phyloP scores from a whole-genome alignment of 2,113 vertebrate species.

The Dicrurus megarhynchus region DNA sequence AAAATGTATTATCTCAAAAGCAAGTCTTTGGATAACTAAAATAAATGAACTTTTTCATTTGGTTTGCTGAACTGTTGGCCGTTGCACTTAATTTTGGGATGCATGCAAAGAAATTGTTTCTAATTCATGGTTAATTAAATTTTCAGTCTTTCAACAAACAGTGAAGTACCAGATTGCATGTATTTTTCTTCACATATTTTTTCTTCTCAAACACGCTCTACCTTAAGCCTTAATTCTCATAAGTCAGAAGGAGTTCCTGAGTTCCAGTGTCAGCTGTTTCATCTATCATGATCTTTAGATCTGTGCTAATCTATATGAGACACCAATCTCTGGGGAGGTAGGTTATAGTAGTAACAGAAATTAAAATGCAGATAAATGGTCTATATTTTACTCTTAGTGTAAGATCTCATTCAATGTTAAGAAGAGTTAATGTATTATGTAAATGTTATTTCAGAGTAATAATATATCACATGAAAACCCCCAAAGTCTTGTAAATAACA shows the following conservation, averaged over 20 bases:
- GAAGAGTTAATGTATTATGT: background rate
- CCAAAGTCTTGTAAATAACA: background rate
- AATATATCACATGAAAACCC: background rate
- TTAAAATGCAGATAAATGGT: background rate
- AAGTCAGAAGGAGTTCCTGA: background rate
- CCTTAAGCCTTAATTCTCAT: background rate
- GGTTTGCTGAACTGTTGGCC: background rate
- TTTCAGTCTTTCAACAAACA: background rate
- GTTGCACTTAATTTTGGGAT: background rate
- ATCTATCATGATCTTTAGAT: background rate
- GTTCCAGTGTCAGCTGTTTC: background rate
- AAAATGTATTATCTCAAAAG: background rate
- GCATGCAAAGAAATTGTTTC: background rate
- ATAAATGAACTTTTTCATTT: background rate
- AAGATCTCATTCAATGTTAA: background rate
- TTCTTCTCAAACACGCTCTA: background rate
- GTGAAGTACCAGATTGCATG: background rate
- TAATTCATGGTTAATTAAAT: background rate
- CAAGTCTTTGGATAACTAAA: background rate
- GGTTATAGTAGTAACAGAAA: background rate
- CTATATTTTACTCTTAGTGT: background rate
- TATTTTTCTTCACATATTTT: background rate
- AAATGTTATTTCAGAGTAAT: background rate
- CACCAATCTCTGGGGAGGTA: background rate
- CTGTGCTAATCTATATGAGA: background rate